These are phyloP conservation scores for Brachirus orientalis DNA, from an alignment of 2,113 vertebrate species.

Conservation along the genomic window DNA sequence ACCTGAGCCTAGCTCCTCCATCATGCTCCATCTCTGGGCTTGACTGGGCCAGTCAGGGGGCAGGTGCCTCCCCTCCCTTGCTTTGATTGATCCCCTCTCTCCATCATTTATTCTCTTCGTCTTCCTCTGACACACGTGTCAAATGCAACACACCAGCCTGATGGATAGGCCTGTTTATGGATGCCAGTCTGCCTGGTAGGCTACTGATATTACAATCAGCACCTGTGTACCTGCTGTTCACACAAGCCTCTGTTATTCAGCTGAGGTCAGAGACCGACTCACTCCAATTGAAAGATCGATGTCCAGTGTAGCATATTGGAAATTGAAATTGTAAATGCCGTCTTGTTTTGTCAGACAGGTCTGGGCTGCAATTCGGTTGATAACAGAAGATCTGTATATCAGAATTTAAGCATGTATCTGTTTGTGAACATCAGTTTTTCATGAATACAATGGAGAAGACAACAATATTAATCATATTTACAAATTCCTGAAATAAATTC, in stretches of 20 bases:
- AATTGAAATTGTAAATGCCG: conserved; percentile 70
- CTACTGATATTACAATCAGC: conserved; percentile 80
- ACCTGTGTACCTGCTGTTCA: conserved; percentile 81
- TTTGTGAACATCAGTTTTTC: conserved; percentile 1
- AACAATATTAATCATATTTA: not conserved
- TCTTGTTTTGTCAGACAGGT: conserved; percentile 43
- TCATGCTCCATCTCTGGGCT: conserved; percentile 77
- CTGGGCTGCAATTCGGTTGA: conserved; percentile 42
- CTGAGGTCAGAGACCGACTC: conserved; percentile 62
- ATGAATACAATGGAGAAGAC: conserved; percentile 8
- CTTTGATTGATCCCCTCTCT: conserved; percentile 81
- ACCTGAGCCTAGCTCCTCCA: conserved; percentile 81
- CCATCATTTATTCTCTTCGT: conserved; percentile 81
- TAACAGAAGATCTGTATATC: conserved; percentile 27
- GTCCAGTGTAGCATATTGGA: conserved; percentile 38
- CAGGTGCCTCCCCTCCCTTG: conserved; percentile 71
- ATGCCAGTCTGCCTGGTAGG: conserved; percentile 79
- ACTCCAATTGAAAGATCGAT: conserved; percentile 72
- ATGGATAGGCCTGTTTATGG: conserved; percentile 82
- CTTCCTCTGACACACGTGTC: conserved; percentile 76
- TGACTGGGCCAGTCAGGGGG: conserved; percentile 72
- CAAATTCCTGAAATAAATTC: not conserved
- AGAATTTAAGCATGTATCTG: conserved; percentile 12
- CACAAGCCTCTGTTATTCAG: conserved; percentile 63
- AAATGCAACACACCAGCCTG: conserved; percentile 76